phyloP scores from a whole-genome alignment of 2,797 vertebrate species.

The Brachymystax lenok region DNA sequence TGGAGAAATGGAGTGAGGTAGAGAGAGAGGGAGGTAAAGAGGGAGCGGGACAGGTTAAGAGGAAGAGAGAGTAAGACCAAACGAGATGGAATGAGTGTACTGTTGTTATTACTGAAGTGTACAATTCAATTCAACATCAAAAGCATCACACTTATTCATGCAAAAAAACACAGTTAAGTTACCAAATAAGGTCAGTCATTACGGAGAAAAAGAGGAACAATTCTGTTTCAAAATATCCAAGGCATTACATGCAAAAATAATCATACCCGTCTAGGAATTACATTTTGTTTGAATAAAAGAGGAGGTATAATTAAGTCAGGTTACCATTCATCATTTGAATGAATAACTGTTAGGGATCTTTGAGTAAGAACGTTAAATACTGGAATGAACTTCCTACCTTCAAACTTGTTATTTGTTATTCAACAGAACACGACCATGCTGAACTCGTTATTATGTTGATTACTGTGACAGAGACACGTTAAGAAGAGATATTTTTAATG shows the following conservation, averaged over 20 bases:
- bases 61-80: not conserved
- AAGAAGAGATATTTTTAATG: conserved; percentile 6
- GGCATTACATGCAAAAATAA: not conserved
- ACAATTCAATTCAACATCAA: no score
- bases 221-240: not conserved
- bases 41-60: not conserved
- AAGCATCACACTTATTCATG: no score
- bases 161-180: not conserved
- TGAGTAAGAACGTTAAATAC: not conserved
- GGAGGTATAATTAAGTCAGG: not conserved
- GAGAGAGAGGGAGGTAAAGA: not conserved
- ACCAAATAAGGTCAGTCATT: conserved; percentile 4
- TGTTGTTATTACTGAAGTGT: no score
- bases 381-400: not conserved
- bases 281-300: not conserved
- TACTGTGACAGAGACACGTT: conserved; percentile 2
- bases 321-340: not conserved
- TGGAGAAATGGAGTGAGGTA: conserved; percentile 5
- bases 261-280: not conserved
- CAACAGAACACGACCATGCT: conserved; percentile 32
- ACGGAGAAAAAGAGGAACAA: conserved; percentile 13
- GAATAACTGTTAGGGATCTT: not conserved
- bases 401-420: conserved; percentile 14
- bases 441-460: conserved; percentile 14
- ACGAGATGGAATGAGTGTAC: not conserved